These are phyloP conservation scores for Nicator chloris DNA, from an alignment of 2,113 vertebrate species.

Conservation along the genomic window DNA sequence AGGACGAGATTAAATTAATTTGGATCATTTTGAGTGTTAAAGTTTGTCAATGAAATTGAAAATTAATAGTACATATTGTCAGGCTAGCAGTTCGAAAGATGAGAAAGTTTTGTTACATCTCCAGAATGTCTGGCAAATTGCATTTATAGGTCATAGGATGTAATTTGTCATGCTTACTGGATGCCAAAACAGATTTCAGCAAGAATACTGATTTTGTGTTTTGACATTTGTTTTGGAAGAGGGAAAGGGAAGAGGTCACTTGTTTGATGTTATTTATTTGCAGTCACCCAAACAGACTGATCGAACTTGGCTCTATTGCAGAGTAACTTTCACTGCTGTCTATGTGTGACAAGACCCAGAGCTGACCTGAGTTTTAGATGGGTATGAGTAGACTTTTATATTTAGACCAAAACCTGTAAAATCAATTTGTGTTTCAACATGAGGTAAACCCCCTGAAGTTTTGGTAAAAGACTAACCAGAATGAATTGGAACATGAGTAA, in stretches of 20 bases:
- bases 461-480: not conserved
- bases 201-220: constrained; percentile 12
- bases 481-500: not conserved
- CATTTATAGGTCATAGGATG: not conserved
- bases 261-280: not conserved
- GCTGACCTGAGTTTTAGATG: not conserved
- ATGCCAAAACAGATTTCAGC: constrained; percentile 2
- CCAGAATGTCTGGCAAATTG: not conserved
- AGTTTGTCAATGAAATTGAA: not conserved
- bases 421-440: not conserved
- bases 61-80: not conserved
- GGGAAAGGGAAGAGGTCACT: not conserved
- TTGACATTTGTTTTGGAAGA: constrained; percentile 22
- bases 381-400: not conserved
- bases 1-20: not conserved
- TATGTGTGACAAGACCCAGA: not conserved
- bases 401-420: not conserved
- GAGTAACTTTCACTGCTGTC: not conserved
- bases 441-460: not conserved
- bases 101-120: not conserved
- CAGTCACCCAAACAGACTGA: not conserved
- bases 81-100: not conserved
- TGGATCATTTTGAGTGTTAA: not conserved
- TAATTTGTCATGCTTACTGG: not conserved
- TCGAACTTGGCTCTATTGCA: not conserved